Percentiles rank a stretch among this genome's conserved stretches.
Conservation (phyloP, 64 coral and sea anemone genomes). For the Astreopora myriophthalma region DNA sequence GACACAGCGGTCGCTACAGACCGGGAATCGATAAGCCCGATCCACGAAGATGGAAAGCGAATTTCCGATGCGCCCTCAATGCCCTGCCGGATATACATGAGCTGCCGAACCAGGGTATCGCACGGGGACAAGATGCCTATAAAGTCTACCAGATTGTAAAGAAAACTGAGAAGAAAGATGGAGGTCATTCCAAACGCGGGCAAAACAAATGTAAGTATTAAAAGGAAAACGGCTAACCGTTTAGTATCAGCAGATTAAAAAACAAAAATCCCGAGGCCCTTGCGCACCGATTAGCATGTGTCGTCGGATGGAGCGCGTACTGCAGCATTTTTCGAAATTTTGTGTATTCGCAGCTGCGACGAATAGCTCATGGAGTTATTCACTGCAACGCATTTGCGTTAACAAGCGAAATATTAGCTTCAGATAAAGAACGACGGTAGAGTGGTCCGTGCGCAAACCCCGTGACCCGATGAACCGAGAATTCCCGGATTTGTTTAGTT, state of each 20-base stretch:
- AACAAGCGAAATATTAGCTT: background rate
- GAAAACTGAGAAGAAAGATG: conserved; percentile 35
- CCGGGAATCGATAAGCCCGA: conserved; percentile 57
- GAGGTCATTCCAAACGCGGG: background rate
- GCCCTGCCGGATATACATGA: conserved; percentile 84
- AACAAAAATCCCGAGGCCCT: too few species aligned
- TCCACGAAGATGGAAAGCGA: conserved; percentile 88
- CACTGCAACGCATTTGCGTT: background rate
- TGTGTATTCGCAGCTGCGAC: too few species aligned
- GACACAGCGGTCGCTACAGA: conserved; percentile 72
- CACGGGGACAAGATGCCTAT: conserved; percentile 71
- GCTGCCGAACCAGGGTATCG: conserved; percentile 34
- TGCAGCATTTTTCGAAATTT: too few species aligned
- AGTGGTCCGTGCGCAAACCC: background rate
- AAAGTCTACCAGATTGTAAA: conserved; percentile 84
- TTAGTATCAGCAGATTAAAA: too few species aligned
- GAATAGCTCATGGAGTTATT: background rate
- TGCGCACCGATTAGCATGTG: too few species aligned
- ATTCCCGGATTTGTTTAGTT: background rate
- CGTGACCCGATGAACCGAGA: background rate
- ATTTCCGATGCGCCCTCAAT: conserved; percentile 89
- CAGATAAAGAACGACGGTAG: background rate
- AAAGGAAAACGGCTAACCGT: background rate
- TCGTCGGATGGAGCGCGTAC: too few species aligned
- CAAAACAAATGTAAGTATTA: conserved; percentile 9